Conservation (phyloP, 2,888 invertebrate species). For the Amphiduros pacificus region DNA sequence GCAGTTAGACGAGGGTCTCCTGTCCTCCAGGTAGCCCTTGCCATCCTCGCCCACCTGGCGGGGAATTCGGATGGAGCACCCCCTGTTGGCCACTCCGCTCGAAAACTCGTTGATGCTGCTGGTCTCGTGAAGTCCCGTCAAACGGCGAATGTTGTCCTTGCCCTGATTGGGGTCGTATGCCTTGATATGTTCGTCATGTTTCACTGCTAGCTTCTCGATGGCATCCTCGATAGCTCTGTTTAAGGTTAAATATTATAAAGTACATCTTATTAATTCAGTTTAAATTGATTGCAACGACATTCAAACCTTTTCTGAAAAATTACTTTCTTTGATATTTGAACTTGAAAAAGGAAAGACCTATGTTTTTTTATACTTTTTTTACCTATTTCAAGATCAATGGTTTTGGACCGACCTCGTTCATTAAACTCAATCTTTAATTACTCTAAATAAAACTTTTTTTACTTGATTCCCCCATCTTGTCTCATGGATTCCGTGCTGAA, state of each 20-base stretch:
- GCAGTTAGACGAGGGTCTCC: slow-evolving; percentile 67
- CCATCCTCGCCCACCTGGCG: slow-evolving; percentile 75
- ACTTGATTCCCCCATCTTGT: slow-evolving; percentile 61
- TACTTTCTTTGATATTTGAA: too few relatives aligned
- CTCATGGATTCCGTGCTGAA: slow-evolving; percentile 93
- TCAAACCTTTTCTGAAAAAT: too few relatives aligned
- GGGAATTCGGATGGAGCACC: slow-evolving; percentile 91
- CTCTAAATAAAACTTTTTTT: too few relatives aligned
- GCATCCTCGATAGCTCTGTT: slow-evolving; percentile 93
- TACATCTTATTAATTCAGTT: too few relatives aligned
- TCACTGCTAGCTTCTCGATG: slow-evolving; percentile 88
- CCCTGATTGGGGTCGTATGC: slow-evolving; percentile 96
- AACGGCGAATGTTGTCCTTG: slow-evolving; percentile 90
- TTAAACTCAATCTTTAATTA: too few relatives aligned
- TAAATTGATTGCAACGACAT: too few relatives aligned
- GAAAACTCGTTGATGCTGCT: slow-evolving; percentile 96
- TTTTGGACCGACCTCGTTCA: too few relatives aligned
- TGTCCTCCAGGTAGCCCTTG: slow-evolving; percentile 94
- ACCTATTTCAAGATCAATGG: too few relatives aligned
- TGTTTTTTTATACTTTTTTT: too few relatives aligned
- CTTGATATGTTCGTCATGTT: slow-evolving; percentile 89
- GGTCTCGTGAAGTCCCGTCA: slow-evolving; percentile 91
- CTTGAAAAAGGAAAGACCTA: too few relatives aligned
- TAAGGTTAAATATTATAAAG: slow-evolving; percentile 57
- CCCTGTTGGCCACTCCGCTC: slow-evolving; percentile 86